These are phyloP conservation scores for Mesocentrotus franciscanus DNA, from an alignment of 53 echinoderm and acorn worm genomes.

Conservation along the genomic window DNA sequence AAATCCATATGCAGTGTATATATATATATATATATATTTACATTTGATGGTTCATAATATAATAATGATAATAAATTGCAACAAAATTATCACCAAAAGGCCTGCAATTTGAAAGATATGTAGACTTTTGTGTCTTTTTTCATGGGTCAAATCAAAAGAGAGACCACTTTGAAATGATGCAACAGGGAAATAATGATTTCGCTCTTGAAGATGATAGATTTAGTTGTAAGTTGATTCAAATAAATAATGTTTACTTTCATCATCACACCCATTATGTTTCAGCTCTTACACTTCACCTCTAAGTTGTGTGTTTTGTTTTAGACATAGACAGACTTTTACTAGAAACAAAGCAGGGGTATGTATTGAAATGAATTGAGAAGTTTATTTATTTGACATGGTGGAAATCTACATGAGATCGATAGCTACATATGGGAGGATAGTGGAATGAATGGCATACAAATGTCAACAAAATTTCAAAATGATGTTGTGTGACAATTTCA, in stretches of 20 bases:
- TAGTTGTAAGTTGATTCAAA: too few relatives aligned
- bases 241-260: background rate
- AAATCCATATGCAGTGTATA: too few relatives aligned
- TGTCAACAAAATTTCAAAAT: conserved; percentile 42
- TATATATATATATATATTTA: too few relatives aligned
- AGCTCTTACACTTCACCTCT: background rate
- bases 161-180: too few relatives aligned
- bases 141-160: too few relatives aligned
- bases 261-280: background rate
- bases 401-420: conserved; percentile 36
- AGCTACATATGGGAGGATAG: background rate
- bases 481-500: conserved; percentile 32
- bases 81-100: too few relatives aligned
- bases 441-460: conserved; percentile 39
- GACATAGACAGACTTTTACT: background rate
- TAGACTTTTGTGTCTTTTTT: too few relatives aligned
- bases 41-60: too few relatives aligned
- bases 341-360: background rate
- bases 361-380: conserved; percentile 53
- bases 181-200: too few relatives aligned
- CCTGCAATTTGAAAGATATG: too few relatives aligned
- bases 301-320: background rate
- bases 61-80: too few relatives aligned
- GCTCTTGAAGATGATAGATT: too few relatives aligned
- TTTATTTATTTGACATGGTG: conserved; percentile 43